Base-by-base conservation (phyloP, 2,113 vertebrate genomes). In the Vanacampus margaritifer region DNA sequence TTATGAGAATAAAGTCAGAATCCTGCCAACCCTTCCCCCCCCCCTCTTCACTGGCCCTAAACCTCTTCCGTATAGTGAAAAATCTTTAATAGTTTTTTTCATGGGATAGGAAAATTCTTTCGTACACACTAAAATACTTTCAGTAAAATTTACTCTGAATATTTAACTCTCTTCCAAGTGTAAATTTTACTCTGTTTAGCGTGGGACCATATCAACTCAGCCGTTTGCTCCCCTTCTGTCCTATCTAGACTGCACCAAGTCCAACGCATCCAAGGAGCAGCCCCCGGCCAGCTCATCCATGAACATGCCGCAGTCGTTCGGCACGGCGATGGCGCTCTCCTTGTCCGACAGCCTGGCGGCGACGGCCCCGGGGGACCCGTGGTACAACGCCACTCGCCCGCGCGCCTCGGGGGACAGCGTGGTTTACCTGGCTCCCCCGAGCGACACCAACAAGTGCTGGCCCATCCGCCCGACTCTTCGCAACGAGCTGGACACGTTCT, bases 401-500 rank as follows among this genome's bases (percentile, higher is more conserved):
- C 84, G 82, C 14, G 69, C 37, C 7, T 80, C 88, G 0, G 89
- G 87, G 69, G 90, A 91, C 67, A 86, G 83, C 76, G 79, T 89
- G 39, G 68, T 86, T 67, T 92, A 92, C 77, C 72, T 86, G 72
- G 37, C 89, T 36, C 71, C 67, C 71, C 1, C 89, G 69, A 43
- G 88, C 19, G 89, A 85, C 82, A 50, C 76, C 6, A 86, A 91
- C 79, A 90, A 84, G 78, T 99, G 97, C 86, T 97, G 96, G 95
- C 97, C 97, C 0, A 91, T 98, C 63, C 93, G 95, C 0, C 97
- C 97, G 0, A 99, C 97, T 0, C 91, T 99, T 75, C 94, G 97
- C 72, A 99, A 99, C 0, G 97, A 99, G 84, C 89, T 99, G 87
- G 97, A 99, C 83, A 97, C 97, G 72, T 98, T 99, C 91, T 98